A percentile compares a stretch with the other conserved stretches of the same genome.
These are phyloP conservation scores for Crenichthys baileyi DNA, from an alignment of 2,797 vertebrate genomes.

Conservation along the genomic window DNA sequence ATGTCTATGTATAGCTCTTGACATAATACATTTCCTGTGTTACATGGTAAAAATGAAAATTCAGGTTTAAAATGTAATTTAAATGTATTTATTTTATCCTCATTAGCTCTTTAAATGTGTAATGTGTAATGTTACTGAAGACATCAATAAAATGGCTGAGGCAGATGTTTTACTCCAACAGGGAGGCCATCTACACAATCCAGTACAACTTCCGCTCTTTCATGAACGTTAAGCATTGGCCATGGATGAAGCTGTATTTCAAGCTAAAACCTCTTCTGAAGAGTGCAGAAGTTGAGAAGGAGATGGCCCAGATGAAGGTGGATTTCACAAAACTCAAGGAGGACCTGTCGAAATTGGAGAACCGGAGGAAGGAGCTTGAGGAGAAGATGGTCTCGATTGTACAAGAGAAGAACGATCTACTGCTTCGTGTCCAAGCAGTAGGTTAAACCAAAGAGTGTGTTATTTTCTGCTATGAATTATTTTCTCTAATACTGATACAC, in stretches of 20 bases:
- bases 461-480: not conserved
- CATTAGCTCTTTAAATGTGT: not conserved
- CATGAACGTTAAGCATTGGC: constrained; percentile 91
- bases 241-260: constrained; percentile 92
- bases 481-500: not conserved
- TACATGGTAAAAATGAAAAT: too few species aligned
- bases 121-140: not conserved
- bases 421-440: constrained; percentile 87
- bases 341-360: constrained; percentile 83
- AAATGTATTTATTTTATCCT: not conserved
- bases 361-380: constrained; percentile 85
- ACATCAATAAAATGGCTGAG: too few species aligned
- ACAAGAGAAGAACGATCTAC: constrained; percentile 88
- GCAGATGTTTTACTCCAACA: not conserved
- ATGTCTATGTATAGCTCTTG: not conserved
- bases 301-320: constrained; percentile 88
- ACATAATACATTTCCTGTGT: not conserved
- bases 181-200: constrained; percentile 77
- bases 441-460: constrained; percentile 41
- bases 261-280: constrained; percentile 90
- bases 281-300: constrained; percentile 88
- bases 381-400: constrained; percentile 87
- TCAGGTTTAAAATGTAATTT: not conserved
- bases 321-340: constrained; percentile 78
- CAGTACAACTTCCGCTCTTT: constrained; percentile 88